phyloP scores from a whole-genome alignment of 2,113 vertebrate genomes.

The Colistium nudipinnis region DNA sequence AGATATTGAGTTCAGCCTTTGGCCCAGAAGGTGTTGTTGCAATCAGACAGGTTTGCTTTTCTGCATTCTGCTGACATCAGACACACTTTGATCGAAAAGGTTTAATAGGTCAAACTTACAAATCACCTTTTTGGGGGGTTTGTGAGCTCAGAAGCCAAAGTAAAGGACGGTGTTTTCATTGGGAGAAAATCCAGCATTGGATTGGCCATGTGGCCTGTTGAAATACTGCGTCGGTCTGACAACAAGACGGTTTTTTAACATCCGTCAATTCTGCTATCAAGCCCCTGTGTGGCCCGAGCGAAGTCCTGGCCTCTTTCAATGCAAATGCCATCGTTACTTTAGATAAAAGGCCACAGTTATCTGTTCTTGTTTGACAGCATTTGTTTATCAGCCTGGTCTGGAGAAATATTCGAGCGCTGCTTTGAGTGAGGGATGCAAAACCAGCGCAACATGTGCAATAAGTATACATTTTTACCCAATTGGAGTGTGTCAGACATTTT shows the following conservation, averaged over 20 bases:
- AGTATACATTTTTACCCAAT: not conserved
- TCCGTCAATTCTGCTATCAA: not conserved
- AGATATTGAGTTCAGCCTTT: not conserved
- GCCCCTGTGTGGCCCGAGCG: not conserved
- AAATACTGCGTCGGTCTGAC: no score
- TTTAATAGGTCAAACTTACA: no score
- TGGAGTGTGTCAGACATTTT: no score
- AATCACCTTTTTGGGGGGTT: no score
- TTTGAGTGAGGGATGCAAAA: not conserved
- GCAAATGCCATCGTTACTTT: not conserved
- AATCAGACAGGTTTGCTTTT: not conserved
- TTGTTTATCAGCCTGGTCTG: slow-evolving; percentile 37
- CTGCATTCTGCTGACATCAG: not conserved
- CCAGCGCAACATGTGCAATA: not conserved
- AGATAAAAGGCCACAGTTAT: slow-evolving; percentile 3
- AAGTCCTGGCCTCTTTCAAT: not conserved
- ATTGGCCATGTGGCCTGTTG: no score
- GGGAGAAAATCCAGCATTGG: no score
- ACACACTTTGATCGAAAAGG: no score
- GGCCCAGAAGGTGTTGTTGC: not conserved
- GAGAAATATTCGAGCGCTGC: not conserved
- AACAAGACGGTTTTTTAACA: no score
- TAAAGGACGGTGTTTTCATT: no score
- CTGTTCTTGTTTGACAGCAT: slow-evolving; percentile 18
- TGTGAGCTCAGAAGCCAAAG: no score